Base-by-base conservation (phyloP, 2,797 vertebrate species). In the Pseudochaenichthys georgianus region DNA sequence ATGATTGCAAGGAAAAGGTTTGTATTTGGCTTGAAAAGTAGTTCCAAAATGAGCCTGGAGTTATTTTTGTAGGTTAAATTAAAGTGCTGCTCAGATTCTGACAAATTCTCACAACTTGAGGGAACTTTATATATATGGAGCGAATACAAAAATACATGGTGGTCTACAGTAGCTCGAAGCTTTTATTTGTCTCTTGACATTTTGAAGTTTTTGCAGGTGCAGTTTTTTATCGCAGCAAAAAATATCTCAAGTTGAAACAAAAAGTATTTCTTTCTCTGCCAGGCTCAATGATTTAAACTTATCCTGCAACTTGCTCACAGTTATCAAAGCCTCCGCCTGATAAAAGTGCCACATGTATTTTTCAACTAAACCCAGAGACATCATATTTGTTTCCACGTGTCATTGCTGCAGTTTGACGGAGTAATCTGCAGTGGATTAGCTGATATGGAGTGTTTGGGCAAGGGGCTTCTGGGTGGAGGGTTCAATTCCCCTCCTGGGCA, bases 271-370 rank as follows among this genome's bases (percentile, higher is more conserved):
- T 47, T 15, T 60, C 42, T 73, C 64, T 47, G 50, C 51, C 48
- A 74, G 70, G 47, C 43, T 46, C 48, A 9, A 45, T 71, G 80
- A 89, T 82, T 86, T 84, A 77, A 83, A 74, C 64, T 64, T 51
- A 78, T 83, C 66, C 70, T 9, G 45, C 45, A 12, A 53, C 76
- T 74, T 38, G 53, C 79, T 74, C 65, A 15, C 69, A 74, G 78
- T 84, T 86, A 80, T 87, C 79, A 70, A 78, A 78, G 73, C 81
- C 8, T 64, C 80, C 28, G 68, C 75, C 86, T 61, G 77, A 89
- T 87, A 87, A 86, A 63, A 80, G 67, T 6, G 2, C 23, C 61
- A 10, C 52, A 74, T 31, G 73, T 66, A 71, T 80, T 83, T 80
- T 61, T 89, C 83, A 78, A 47, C 73, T 53, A 64, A 82, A 80